Percentiles rank a stretch among this genome's conserved stretches.
Evolutionary conservation across 2,797 vertebrate genomes (phyloP).

Genomic region (Brachyalestes nurse): DNA sequence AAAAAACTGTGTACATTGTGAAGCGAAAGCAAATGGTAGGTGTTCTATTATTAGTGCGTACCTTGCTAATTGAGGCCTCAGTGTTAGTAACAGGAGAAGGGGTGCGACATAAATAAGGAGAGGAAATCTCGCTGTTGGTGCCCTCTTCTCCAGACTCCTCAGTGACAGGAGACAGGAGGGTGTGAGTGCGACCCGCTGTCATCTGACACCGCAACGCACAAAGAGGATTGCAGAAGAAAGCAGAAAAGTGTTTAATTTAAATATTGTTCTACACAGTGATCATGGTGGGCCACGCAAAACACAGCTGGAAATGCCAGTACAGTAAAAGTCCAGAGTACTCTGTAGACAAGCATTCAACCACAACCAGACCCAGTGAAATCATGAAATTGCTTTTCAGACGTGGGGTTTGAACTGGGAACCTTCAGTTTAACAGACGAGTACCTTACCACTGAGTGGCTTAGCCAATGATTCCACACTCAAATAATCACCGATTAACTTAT

Average conservation of each 20-base stretch:
- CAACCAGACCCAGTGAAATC: too few relatives aligned
- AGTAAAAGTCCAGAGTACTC: too few relatives aligned
- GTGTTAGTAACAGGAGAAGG: slow-evolving; percentile 93
- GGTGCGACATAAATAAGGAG: slow-evolving; percentile 93
- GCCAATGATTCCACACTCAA: too few relatives aligned
- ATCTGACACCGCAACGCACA: slow-evolving; percentile 85
- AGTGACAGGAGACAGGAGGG: slow-evolving; percentile 96
- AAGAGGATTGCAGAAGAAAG: slow-evolving; percentile 44
- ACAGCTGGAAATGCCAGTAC: too few relatives aligned
- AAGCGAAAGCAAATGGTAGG: neutral
- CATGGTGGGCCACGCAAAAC: too few relatives aligned
- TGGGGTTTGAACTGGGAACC: too few relatives aligned
- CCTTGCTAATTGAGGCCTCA: slow-evolving; percentile 94
- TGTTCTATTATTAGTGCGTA: slow-evolving; percentile 67
- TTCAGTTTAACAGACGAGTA: too few relatives aligned
- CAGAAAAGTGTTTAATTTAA: neutral
- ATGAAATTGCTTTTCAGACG: too few relatives aligned
- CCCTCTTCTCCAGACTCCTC: slow-evolving; percentile 99
- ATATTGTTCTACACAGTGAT: neutral
- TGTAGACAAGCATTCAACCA: too few relatives aligned
- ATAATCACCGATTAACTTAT: too few relatives aligned
- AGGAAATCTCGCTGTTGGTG: slow-evolving; percentile 97
- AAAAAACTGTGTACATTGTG: neutral
- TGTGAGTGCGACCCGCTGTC: slow-evolving; percentile 98
- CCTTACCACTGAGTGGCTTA: too few relatives aligned